These are phyloP conservation scores for Metalampra italica DNA, from an alignment of 2,888 invertebrate genomes.

Conservation along the genomic window DNA sequence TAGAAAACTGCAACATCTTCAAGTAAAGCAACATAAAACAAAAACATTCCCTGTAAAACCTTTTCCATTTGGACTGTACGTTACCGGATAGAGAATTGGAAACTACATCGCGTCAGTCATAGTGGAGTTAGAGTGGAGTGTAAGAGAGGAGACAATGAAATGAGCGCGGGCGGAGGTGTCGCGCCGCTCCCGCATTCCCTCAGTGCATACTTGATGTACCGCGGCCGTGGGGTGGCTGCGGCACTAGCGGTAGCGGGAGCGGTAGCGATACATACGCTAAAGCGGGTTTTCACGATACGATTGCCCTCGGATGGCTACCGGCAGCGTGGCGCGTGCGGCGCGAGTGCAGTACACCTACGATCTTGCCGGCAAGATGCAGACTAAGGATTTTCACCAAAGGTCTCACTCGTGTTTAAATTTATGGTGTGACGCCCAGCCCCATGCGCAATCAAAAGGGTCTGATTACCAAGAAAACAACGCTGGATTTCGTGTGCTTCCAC, in stretches of 20 bases:
- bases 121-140: constrained; percentile 11
- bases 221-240: constrained; percentile 27
- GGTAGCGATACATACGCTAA: neutral
- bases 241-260: constrained; percentile 26
- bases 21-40: neutral
- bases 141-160: constrained; percentile 69
- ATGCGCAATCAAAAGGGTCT: no score
- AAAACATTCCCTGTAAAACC: neutral
- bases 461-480: no score
- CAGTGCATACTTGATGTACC: constrained; percentile 74
- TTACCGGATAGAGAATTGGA: constrained; percentile 1
- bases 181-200: constrained; percentile 67
- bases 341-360: no score
- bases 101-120: constrained; percentile 4
- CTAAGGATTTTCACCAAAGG: no score
- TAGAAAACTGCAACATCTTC: neutral
- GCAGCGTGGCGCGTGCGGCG: no score
- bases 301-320: no score
- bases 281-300: constrained; percentile 4
- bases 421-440: no score
- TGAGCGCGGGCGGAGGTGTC: constrained; percentile 67
- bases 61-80: neutral
- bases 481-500: no score
- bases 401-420: no score
- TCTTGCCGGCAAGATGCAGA: no score